A percentile compares a stretch with the other conserved stretches of the same genome.
Evolutionary conservation across 2,888 invertebrate species (phyloP).

Genomic region (Xanthostigma xanthostigma): DNA sequence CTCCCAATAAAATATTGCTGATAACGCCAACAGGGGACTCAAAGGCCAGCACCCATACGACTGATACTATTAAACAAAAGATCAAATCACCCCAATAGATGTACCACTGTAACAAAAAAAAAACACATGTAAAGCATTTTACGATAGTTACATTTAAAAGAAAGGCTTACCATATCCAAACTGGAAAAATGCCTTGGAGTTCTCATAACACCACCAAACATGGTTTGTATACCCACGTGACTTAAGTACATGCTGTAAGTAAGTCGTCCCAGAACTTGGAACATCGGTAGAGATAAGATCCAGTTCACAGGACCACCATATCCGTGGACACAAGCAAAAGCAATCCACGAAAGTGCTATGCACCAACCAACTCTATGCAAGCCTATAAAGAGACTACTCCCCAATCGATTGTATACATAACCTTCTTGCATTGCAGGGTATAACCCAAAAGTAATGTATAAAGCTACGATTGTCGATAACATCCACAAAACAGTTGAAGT

Average conservation of each 20-base stretch:
- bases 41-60: too few species aligned
- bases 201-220: too few species aligned
- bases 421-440: not conserved
- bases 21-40: too few species aligned
- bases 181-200: too few species aligned
- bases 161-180: too few species aligned
- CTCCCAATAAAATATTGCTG: too few species aligned
- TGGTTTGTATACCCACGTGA: not conserved
- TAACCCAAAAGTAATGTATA: not conserved
- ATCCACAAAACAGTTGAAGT: too few species aligned
- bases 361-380: constrained; percentile 11
- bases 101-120: too few species aligned
- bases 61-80: too few species aligned
- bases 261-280: constrained; percentile 10
- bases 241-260: constrained; percentile 9
- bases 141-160: too few species aligned
- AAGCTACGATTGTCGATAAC: not conserved
- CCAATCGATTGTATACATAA: not conserved
- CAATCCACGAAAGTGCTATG: constrained; percentile 9
- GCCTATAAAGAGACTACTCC: constrained; percentile 1
- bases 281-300: constrained; percentile 10
- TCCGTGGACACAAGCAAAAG: constrained; percentile 7
- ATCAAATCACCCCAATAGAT: too few species aligned
- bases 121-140: too few species aligned
- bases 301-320: constrained; percentile 10